Base-by-base conservation (phyloP, 2,113 vertebrate genomes). In the Cyphomyrus discorhynchus region DNA sequence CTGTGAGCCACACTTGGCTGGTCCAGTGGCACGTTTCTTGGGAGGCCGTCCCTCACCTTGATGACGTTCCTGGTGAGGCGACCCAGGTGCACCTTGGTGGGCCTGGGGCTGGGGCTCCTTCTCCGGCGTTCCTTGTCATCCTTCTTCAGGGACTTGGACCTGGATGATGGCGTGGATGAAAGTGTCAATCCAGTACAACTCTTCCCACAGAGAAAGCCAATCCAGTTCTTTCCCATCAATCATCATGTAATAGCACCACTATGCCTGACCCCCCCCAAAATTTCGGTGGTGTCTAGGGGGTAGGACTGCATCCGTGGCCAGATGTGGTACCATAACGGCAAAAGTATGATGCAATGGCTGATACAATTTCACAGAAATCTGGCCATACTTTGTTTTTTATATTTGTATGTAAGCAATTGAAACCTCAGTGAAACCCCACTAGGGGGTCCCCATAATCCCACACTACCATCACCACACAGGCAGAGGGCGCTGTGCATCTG, bases 61-160 rank as follows among this genome's bases (percentile, higher is more conserved):
- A 98, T 99, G 89, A 99, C 97, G 0, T 99, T 99, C 89, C 97
- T 96, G 9, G 98, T 99, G 84, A 99, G 96, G 27, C 98, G 95
- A 74, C 98, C 98, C 47, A 99, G 95, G 7, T 99, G 97, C 53
- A 99, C 96, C 93, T 99, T 99, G 1, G 98, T 99, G 86, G 98
- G 98, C 91, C 97, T 97, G 0, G 98, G 98, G 1, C 97, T 98
- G 0, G 98, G 98, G 90, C 97, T 99, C 90, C 98, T 94, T 89
- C 97, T 97, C 92, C 97, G 97, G 45, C 98, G 94, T 88, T 99
- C 98, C 90, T 99, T 99, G 70, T 99, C 98, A 89, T 99, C 98
- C 93, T 97, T 97, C 92, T 99, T 99, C 91, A 97, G 97, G 77
- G 97, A 97, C 92, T 99, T 99, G 52, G 98, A 99, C 91, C 98